Evolutionary conservation across 1,140 invertebrate genomes (phyloP), one percentile per base, ranked within the genome.

Genomic region (Limonius californicus): DNA sequence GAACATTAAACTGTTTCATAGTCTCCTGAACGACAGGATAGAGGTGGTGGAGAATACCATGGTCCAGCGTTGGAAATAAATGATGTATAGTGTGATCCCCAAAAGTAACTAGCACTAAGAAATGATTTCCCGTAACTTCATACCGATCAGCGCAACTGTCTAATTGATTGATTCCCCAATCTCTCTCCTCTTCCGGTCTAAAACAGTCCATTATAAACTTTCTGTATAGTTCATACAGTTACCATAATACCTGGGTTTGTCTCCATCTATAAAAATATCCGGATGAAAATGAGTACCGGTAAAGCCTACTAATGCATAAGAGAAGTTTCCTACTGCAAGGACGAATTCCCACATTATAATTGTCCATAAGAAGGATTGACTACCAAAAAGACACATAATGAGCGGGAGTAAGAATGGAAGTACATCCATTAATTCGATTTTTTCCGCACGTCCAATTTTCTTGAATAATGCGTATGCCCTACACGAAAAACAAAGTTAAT

Each of bases 251-350:
- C 80, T 79, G 45, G 83, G 72, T 64, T 81, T 75, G 73, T 94
- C 91, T 4, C 91, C 90, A 71, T 93, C 90, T 68, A 93, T 90
- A 73, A 90, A 91, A 55, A 90, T 87, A 21, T 90, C 82, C 0
- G 90, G 89, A 77, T 91, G 89, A 76, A 92, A 90, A 81, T 94
- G 91, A 30, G 85, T 89, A 2, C 88, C 90, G 73, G 85, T 90
- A 0, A 90, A 64, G 2, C 87, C 90, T 39, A 91, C 83, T 0
- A 82, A 67, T 9, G 70, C 75, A 71, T 92, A 90, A 1, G 82
- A 63, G 14, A 87, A 82, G 71, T 89, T 89, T 0, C 72, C 78
- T 0, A 82, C 70, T 4, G 81, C 59, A 9, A 84, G 68, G 15
- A 90, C 83, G 42, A 79, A 74, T 0, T 83, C 32, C 88, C 87